phyloP scores from a whole-genome alignment of 1,140 invertebrate species.

The Plutomurus gul region DNA sequence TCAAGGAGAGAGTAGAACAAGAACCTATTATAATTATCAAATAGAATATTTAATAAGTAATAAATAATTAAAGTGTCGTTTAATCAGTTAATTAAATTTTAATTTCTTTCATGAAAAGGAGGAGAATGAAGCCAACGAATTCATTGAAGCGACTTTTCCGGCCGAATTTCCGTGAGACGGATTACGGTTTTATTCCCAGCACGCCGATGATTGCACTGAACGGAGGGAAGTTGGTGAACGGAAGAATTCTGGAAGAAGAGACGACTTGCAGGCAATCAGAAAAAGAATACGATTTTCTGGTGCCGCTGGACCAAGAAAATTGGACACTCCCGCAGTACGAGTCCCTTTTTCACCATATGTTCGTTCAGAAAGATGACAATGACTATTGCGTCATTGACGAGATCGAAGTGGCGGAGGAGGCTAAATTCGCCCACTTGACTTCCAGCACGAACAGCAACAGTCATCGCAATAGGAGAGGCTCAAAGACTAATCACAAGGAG shows the following conservation, averaged over 20 bases:
- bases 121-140: not conserved
- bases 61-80: not conserved
- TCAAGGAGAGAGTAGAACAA: too few species aligned
- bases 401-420: not conserved
- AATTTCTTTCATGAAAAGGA: not conserved
- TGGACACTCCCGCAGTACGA: slow-evolving; percentile 37
- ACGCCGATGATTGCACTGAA: not conserved
- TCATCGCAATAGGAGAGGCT: too few species aligned
- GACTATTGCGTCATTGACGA: too few species aligned
- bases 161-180: not conserved
- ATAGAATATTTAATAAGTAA: not conserved
- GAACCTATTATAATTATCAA: too few species aligned
- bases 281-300: slow-evolving; percentile 16
- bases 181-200: not conserved
- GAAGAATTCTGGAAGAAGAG: not conserved
- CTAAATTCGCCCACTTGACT: too few species aligned
- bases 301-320: not conserved
- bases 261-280: not conserved
- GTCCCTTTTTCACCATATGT: slow-evolving; percentile 38
- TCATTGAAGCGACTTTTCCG: not conserved
- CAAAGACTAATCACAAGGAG: too few species aligned
- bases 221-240: not conserved
- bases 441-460: not conserved
- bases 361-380: not conserved
- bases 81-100: not conserved